phyloP scores from a whole-genome alignment of 2,113 vertebrate species.

The Petrocephalus zakoni region DNA sequence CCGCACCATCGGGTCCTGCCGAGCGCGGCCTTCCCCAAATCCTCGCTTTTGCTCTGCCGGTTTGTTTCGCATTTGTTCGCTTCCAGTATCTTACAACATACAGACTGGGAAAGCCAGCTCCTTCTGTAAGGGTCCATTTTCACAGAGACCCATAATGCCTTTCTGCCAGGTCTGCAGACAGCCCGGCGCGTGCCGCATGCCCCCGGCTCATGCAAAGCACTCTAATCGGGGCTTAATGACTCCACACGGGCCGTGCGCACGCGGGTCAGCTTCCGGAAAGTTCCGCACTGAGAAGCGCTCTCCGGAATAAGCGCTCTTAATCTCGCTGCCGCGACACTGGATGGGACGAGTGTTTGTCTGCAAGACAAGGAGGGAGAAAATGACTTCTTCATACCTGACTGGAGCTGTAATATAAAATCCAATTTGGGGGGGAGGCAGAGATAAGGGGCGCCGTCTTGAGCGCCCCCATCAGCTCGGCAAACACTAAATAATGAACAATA shows the following conservation, averaged over 20 bases:
- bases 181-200: background rate
- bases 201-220: background rate
- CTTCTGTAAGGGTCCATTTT: background rate
- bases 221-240: slow-evolving; percentile 3
- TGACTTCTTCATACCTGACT: slow-evolving; percentile 91
- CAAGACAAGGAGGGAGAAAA: slow-evolving; percentile 80
- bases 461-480: slow-evolving; percentile 85
- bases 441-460: slow-evolving; percentile 74
- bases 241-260: background rate
- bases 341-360: slow-evolving; percentile 60
- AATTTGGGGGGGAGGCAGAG: slow-evolving; percentile 81
- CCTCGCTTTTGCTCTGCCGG: background rate
- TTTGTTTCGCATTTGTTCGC: background rate
- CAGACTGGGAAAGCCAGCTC: background rate
- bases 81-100: background rate
- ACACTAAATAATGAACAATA: slow-evolving; percentile 93
- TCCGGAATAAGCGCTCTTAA: slow-evolving; percentile 49
- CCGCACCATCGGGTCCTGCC: background rate
- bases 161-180: background rate
- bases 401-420: slow-evolving; percentile 88
- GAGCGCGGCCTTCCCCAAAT: background rate
- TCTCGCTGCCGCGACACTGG: slow-evolving; percentile 53
- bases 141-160: background rate
- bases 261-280: slow-evolving; percentile 30
- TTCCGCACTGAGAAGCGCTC: slow-evolving; percentile 29